Percentiles rank a stretch among this genome's conserved stretches.
Evolutionary conservation across 2,113 vertebrate genomes (phyloP).

Genomic region (Ovis aries): ARS-UI_Ramb_v3.0 NC_056058.1:79711501-79712000

Average conservation of each 20-base stretch:
- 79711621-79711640: neutral
- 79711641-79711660: neutral
- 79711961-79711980: neutral
- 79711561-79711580: neutral
- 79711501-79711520: neutral
- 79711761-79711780: neutral
- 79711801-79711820: neutral
- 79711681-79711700: neutral
- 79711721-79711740: neutral
- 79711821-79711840: neutral
- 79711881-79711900: neutral
- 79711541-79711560: neutral
- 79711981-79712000: neutral
- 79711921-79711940: neutral
- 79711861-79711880: neutral
- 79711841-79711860: neutral
- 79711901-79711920: constrained; percentile 9
- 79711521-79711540: neutral
- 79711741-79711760: neutral
- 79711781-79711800: neutral
- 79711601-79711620: neutral
- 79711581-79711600: neutral
- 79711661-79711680: neutral
- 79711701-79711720: neutral
- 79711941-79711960: neutral